Base-by-base conservation (phyloP, 2,888 invertebrate genomes). In the Notocelia uddmanniana region DNA sequence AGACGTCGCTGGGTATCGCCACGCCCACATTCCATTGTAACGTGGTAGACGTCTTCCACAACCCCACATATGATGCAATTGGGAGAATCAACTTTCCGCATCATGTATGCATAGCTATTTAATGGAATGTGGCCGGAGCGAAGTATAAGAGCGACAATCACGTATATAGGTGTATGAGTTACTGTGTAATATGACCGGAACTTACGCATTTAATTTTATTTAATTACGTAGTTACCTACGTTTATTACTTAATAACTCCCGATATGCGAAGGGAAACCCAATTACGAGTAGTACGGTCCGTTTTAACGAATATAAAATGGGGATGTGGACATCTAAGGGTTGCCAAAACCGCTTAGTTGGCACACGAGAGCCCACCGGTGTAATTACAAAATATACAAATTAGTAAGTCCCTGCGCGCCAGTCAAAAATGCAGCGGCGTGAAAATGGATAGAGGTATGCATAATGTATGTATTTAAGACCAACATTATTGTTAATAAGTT, bases 381-480 rank as follows among this genome's bases (percentile, higher is more conserved):
- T 89, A 89, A 91, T 90, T 89, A 88, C 85, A 85, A 88, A 88
- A 90, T 88, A 89, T 64, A 64, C 64, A 64, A 64, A 64, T 64
- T 52, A 37, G 34, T 5, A 83, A 83, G 87, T 82, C 81, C 79
- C 81, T 79, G 78, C 78, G 74, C 72, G 74, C 83, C 81, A 80
- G 83, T 86, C 89, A 87, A 87, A 89, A 88, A 86, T 79, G 85
- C 87, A 85, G 76, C 84, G 80, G 77, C 77, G 81, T 86, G 85
- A 85, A 80, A 85, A 74, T 13, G 81, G 77, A 80, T 19, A 69
- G 76, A 21, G 23, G 76, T 74, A 85, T 84, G 77, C 79, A 60
- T 69, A 21, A 80, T 15, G 37, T 37, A 3, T 3, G 13, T 31
- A 31, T 9, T n/a, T n/a, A n/a, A n/a, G n/a, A n/a, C n/a, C n/a